Percentiles rank a stretch among this genome's conserved stretches.
phyloP scores from a whole-genome alignment of 92 coral and sea anemone genomes.

The Siderastrea radians region DNA sequence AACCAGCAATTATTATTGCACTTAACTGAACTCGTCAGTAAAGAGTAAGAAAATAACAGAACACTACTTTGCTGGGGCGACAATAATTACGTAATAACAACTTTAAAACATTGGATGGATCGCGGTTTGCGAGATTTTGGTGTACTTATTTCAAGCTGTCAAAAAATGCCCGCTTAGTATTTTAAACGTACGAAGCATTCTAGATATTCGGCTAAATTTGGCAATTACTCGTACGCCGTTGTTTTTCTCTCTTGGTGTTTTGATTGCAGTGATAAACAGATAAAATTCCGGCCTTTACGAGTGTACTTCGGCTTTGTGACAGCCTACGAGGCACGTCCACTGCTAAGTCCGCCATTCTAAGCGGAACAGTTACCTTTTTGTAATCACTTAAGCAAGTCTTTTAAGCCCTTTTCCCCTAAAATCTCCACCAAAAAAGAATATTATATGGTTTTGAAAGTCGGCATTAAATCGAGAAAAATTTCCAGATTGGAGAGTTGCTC shows the following conservation, averaged over 20 bases:
- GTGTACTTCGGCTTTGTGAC: background rate
- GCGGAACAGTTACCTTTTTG: no score
- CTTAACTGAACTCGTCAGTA: background rate
- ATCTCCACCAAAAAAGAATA: no score
- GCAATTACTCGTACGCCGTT: background rate
- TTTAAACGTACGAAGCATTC: background rate
- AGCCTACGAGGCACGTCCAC: background rate
- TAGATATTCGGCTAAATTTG: background rate
- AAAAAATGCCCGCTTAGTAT: background rate
- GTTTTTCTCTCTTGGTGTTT: background rate
- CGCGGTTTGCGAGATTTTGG: background rate
- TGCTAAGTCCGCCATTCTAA: background rate
- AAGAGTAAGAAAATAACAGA: background rate
- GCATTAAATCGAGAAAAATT: no score
- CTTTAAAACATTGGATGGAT: background rate
- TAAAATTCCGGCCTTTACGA: slow-evolving; percentile 2
- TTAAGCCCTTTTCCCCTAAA: no score
- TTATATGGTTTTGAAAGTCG: no score
- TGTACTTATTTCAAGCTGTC: background rate
- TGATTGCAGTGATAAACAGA: slow-evolving; percentile 13
- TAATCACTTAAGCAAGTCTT: no score
- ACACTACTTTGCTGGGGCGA: no score
- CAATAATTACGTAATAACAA: background rate
- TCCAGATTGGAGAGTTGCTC: no score
- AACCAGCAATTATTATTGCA: background rate